Base-by-base conservation (phyloP, 2,888 invertebrate genomes). In the Volucella bombylans region DNA sequence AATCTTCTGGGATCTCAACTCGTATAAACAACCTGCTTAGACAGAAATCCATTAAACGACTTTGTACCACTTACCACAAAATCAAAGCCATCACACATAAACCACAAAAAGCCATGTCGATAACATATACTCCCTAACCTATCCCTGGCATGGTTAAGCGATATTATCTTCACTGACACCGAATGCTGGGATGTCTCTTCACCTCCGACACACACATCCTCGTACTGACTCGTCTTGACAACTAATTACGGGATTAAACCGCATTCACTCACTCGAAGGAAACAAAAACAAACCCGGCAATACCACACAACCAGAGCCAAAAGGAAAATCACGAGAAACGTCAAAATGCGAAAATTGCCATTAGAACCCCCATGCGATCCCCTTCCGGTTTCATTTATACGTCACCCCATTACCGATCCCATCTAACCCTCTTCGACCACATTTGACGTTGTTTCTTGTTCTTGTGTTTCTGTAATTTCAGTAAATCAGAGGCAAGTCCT, bases 171-270 rank as follows among this genome's bases (percentile, higher is more conserved):
- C 18, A n/a, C n/a, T 9, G 15, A 52, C 50, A n/a, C 50, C 49
- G 12, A 12, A 41, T 65, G 12, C 9, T 12, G 38, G 15, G 57
- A 14, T 39, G 38, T 11, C 10, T 39, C 69, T 31, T 15, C 15
- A 39, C 31, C 54, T 43, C 59, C 45, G 23, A 15, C n/a, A 54
- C 61, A 72, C 54, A 43, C 68, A 73, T 55, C 68, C 43, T 45
- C 49, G 49, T 80, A 73, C 73, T 80, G 67, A 73, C 73, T 73
- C 65, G 39, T 57, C 73, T 73, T 80, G 73, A 80, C 80, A 80
- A 73, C 80, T 80, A 80, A 80, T 80, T 80, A 80, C 73, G 38
- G 68, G 73, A 80, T 80, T 73, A 73, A 61, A 54, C 62, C 55
- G 52, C 73, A 80, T 64, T 57, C 55, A 39, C 78, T 57, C 71